These are phyloP conservation scores for Contarinia nasturtii DNA, from an alignment of 1,140 invertebrate species.

Conservation along the genomic window DNA sequence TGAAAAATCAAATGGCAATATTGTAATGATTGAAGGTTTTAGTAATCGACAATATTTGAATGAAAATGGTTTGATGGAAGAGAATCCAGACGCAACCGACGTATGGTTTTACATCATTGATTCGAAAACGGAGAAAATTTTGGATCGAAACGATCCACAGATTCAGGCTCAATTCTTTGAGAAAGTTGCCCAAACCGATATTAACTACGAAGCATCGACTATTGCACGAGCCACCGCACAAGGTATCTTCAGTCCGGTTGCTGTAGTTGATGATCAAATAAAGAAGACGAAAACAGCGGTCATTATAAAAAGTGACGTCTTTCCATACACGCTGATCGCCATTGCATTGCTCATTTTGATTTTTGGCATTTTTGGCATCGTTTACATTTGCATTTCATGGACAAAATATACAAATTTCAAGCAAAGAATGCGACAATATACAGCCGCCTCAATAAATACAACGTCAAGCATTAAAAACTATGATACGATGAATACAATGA, in stretches of 20 bases:
- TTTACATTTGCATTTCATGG: constrained; percentile 84
- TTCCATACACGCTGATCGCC: constrained; percentile 70
- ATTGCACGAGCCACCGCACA: constrained; percentile 42
- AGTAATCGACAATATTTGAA: constrained; percentile 42
- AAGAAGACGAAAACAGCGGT: constrained; percentile 29
- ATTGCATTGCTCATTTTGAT: constrained; percentile 73
- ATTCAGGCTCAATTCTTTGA: constrained; percentile 37
- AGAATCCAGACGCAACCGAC: constrained; percentile 55
- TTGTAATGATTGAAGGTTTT: constrained; percentile 61
- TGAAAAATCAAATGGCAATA: constrained; percentile 42
- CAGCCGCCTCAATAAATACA: constrained; percentile 28
- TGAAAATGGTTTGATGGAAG: constrained; percentile 52
- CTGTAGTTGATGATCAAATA: constrained; percentile 15
- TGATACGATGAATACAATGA: constrained; percentile 56
- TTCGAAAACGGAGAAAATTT: constrained; percentile 52
- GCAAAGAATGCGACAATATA: constrained; percentile 51
- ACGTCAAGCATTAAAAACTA: constrained; percentile 33
- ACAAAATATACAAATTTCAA: constrained; percentile 76
- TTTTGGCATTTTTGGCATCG: constrained; percentile 64
- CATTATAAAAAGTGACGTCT: constrained; percentile 44
- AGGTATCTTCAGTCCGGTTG: constrained; percentile 40
- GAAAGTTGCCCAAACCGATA: constrained; percentile 34
- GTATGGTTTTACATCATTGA: constrained; percentile 75
- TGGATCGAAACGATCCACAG: constrained; percentile 45
- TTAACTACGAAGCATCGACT: constrained; percentile 42